Evolutionary conservation across 2,113 vertebrate genomes (phyloP).

Genomic region (Dromas ardeola): DNA sequence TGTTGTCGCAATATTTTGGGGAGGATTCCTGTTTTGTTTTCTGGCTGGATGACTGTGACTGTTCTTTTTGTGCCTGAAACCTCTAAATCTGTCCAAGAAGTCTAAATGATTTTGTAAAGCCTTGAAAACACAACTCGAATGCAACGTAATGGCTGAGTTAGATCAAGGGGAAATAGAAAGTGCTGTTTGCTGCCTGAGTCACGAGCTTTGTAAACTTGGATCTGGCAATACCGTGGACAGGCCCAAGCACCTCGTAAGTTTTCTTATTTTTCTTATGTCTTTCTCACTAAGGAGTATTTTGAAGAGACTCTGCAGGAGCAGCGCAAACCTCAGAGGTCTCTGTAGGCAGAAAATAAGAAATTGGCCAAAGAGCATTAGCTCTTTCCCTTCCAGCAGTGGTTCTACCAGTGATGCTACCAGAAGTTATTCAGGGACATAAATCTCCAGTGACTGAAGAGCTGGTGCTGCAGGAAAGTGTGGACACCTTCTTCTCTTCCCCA

Average conservation of each 20-base stretch:
- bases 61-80: neutral
- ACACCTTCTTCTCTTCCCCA: neutral
- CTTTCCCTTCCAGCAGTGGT: neutral
- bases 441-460: neutral
- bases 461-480: neutral
- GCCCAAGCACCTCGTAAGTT: neutral
- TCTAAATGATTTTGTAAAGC: neutral
- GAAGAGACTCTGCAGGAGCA: neutral
- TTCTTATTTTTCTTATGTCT: neutral
- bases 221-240: neutral
- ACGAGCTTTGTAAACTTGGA: neutral
- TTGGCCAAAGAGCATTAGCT: neutral
- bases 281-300: neutral
- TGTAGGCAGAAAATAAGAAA: neutral
- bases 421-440: neutral
- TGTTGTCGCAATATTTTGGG: neutral
- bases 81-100: neutral
- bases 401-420: neutral
- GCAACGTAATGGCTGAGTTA: neutral
- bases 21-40: neutral
- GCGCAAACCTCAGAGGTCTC: neutral
- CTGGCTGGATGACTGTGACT: neutral
- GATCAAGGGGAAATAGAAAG: neutral
- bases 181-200: neutral
- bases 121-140: neutral